Evolutionary conservation across 2,888 invertebrate species (phyloP).

Genomic region (Leptodirus hochenwartii): DNA sequence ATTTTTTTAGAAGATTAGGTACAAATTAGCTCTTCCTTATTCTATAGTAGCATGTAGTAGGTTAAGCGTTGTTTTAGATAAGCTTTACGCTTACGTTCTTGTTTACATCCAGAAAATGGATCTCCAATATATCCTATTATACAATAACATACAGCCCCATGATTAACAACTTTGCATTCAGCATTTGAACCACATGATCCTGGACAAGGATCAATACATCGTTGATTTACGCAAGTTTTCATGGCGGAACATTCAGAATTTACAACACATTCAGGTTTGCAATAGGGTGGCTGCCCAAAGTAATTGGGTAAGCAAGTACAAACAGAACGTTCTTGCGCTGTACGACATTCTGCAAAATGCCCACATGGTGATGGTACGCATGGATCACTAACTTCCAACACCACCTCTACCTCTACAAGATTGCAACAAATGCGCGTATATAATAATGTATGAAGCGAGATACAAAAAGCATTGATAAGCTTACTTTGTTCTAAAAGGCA

Average conservation of each 20-base stretch:
- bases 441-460: conserved; percentile 2
- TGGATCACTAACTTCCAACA: conserved; percentile 27
- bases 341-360: conserved; percentile 55
- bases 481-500: conserved; percentile 47
- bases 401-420: conserved; percentile 10
- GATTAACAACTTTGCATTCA: conserved; percentile 48
- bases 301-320: conserved; percentile 60
- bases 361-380: conserved; percentile 62
- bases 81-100: too few species aligned
- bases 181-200: conserved; percentile 60
- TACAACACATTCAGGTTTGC: conserved; percentile 56
- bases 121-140: conserved; percentile 53
- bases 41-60: too few species aligned
- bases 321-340: conserved; percentile 44
- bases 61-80: too few species aligned
- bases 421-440: conserved; percentile 1
- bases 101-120: conserved; percentile 57
- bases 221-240: conserved; percentile 51
- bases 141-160: conserved; percentile 56
- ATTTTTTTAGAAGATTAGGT: conserved; percentile 4
- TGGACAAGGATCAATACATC: conserved; percentile 54
- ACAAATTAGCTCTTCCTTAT: too few species aligned
- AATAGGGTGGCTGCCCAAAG: conserved; percentile 61
- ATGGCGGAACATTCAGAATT: conserved; percentile 55
- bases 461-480: conserved; percentile 19